These are phyloP conservation scores for Epistrophe grossulariae DNA, from an alignment of 2,888 invertebrate genomes.

Conservation along the genomic window DNA sequence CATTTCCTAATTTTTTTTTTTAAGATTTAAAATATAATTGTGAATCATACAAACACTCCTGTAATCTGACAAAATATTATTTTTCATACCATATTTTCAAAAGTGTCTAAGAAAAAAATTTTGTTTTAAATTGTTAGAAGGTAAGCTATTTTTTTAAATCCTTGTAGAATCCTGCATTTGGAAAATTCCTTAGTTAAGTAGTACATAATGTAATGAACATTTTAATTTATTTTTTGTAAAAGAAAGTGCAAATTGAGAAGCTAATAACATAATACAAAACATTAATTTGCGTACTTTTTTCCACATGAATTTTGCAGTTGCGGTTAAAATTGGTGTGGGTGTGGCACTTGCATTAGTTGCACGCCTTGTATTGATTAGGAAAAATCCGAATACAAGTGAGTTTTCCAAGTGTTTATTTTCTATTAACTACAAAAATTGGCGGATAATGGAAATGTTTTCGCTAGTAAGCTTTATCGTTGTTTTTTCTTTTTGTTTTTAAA, in stretches of 20 bases:
- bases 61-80: no score
- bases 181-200: neutral
- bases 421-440: constrained; percentile 48
- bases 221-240: constrained; percentile 59
- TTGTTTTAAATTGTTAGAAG: neutral
- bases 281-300: constrained; percentile 74
- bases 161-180: neutral
- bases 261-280: constrained; percentile 52
- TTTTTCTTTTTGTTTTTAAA: constrained; percentile 48
- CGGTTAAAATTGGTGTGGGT: constrained; percentile 93
- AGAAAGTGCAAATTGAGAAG: constrained; percentile 81
- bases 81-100: no score
- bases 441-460: constrained; percentile 26
- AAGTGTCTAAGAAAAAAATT: neutral
- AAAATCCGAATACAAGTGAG: constrained; percentile 85
- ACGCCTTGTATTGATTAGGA: constrained; percentile 92
- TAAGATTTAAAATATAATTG: no score
- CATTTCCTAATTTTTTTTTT: no score
- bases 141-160: neutral
- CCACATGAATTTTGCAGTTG: constrained; percentile 89
- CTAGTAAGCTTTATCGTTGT: constrained; percentile 49
- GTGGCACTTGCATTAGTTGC: constrained; percentile 93
- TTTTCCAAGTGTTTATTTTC: constrained; percentile 77
- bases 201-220: neutral
- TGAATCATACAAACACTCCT: no score